Conservation (phyloP, 37 sponge, comb jelly and placozoan species). For the Halisarca cf. caerulea region DNA sequence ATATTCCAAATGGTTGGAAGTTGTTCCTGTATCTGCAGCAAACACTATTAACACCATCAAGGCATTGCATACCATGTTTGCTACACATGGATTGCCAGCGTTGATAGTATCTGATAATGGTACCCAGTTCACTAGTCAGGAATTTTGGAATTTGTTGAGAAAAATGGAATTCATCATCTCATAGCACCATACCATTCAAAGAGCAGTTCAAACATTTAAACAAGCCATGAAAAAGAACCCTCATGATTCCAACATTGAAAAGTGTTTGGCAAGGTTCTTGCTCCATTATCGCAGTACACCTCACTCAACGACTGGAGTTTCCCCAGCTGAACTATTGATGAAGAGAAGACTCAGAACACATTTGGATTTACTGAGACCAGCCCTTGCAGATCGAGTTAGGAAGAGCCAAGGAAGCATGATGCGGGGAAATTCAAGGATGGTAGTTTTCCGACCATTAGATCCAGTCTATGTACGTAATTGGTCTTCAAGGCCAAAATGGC, state of each 20-base stretch:
- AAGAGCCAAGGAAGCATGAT: neutral
- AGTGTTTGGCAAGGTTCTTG: constrained; percentile 27
- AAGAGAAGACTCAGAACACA: constrained; percentile 23
- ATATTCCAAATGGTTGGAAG: constrained; percentile 38
- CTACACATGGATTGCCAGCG: constrained; percentile 19
- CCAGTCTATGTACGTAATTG: neutral
- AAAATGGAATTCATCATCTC: constrained; percentile 23
- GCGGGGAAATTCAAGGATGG: neutral
- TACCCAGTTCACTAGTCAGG: neutral
- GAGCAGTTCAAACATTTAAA: constrained; percentile 33
- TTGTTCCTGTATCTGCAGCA: neutral
- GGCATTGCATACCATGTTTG: neutral
- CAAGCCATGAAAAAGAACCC: constrained; percentile 14
- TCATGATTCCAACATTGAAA: neutral
- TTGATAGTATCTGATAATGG: constrained; percentile 40
- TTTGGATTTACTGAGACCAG: constrained; percentile 17
- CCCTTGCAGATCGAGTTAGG: neutral
- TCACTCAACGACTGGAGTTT: constrained; percentile 20
- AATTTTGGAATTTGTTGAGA: neutral
- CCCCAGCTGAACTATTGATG: constrained; percentile 33
- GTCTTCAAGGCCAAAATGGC: constrained; percentile 11
- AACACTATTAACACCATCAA: neutral
- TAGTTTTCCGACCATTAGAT: neutral
- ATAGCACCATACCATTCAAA: constrained; percentile 25
- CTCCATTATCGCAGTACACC: constrained; percentile 33